Conservation (phyloP, 2,797 vertebrate genomes). For the Geranospiza caerulescens region DNA sequence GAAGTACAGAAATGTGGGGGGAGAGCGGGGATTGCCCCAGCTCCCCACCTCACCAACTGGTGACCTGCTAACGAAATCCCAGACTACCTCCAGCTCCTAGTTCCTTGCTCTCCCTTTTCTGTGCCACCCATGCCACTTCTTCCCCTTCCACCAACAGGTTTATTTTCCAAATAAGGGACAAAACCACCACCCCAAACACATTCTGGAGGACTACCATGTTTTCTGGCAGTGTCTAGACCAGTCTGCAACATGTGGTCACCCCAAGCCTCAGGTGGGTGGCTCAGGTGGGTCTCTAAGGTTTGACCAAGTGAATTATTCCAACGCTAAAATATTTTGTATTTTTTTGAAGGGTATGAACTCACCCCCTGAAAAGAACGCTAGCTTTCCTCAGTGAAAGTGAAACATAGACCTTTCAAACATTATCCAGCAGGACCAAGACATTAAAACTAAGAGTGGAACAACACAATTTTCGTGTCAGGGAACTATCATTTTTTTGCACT, state of each 20-base stretch:
- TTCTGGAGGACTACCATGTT: background rate
- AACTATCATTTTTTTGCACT: background rate
- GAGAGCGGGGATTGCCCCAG: fast-evolving
- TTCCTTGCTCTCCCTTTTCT: background rate
- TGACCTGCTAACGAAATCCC: background rate
- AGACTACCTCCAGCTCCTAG: background rate
- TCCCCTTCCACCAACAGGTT: fast-evolving
- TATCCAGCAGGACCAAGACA: background rate
- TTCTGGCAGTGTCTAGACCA: background rate
- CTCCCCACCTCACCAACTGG: fast-evolving
- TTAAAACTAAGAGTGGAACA: background rate
- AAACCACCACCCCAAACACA: background rate
- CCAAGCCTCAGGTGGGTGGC: background rate
- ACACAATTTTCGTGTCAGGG: background rate
- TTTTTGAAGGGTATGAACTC: background rate
- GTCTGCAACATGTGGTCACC: background rate
- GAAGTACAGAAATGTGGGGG: background rate
- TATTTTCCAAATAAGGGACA: background rate
- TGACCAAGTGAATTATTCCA: background rate
- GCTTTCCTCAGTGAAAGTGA: background rate
- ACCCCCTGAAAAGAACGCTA: background rate
- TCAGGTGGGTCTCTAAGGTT: background rate
- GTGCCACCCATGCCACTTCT: background rate
- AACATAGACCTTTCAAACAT: background rate
- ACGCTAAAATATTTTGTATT: background rate